A percentile compares a stretch with the other conserved stretches of the same genome.
phyloP scores from a whole-genome alignment of 2,113 vertebrate species.

The Pitta sordida region DNA sequence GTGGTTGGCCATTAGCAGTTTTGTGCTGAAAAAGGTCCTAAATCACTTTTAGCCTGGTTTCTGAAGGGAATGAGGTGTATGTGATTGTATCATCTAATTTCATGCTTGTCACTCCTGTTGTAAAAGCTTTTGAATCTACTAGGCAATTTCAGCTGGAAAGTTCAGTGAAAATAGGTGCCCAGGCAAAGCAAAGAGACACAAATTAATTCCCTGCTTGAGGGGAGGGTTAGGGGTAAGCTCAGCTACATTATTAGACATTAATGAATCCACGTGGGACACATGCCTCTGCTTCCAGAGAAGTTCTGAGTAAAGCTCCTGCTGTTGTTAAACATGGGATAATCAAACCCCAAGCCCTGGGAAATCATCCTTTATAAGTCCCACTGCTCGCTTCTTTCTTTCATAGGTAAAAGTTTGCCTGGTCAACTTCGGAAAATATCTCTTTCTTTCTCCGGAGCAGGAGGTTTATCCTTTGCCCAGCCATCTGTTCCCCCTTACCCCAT shows the following conservation, averaged over 20 bases:
- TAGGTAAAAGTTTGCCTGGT: background rate
- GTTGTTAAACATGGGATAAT: background rate
- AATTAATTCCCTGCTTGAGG: constrained; percentile 15
- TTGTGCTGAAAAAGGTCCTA: background rate
- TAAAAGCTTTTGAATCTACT: constrained; percentile 3
- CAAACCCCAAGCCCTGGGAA: background rate
- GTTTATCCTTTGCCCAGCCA: background rate
- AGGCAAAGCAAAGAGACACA: background rate
- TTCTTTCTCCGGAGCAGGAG: background rate
- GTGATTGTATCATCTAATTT: background rate
- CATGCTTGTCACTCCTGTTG: background rate
- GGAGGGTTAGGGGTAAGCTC: background rate
- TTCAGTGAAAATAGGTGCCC: constrained; percentile 1
- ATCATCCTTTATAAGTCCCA: background rate
- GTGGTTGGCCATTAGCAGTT: background rate
- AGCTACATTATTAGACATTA: constrained; percentile 15
- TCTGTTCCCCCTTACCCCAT: background rate
- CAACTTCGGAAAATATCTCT: background rate
- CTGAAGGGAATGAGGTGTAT: background rate
- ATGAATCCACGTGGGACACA: background rate
- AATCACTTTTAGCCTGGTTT: background rate
- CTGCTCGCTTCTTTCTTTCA: background rate
- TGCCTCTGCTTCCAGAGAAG: background rate
- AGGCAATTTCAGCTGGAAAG: background rate
- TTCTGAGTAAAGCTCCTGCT: background rate